Conservation (phyloP, 1,140 invertebrate genomes). For the Pygmarrhopalites habei region DNA sequence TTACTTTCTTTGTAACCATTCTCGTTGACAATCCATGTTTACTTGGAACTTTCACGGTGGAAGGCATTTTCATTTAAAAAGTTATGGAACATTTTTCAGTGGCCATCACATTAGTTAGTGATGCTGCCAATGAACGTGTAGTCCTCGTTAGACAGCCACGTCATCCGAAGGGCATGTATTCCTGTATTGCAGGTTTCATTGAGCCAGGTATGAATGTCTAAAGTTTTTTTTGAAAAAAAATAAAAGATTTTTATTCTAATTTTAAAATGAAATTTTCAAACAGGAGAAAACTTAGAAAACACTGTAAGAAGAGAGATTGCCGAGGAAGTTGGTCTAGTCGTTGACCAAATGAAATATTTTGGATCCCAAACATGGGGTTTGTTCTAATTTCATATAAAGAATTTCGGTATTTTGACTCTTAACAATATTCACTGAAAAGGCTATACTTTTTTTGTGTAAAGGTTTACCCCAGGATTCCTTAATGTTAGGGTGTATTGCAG, state of each 20-base stretch:
- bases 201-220: conserved; percentile 46
- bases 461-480: conserved; percentile 49
- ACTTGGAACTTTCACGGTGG: too few species aligned
- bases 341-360: conserved; percentile 49
- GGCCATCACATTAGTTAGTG: conserved; percentile 51
- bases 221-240: not conserved
- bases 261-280: conserved; percentile 31
- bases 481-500: conserved; percentile 52
- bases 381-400: too few species aligned
- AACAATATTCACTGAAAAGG: conserved; percentile 57
- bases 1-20: too few species aligned
- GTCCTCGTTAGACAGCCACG: conserved; percentile 50
- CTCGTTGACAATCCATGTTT: too few species aligned
- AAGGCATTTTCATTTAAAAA: too few species aligned
- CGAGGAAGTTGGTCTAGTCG: conserved; percentile 54
- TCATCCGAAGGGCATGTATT: conserved; percentile 51
- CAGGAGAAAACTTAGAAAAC: conserved; percentile 53
- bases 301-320: conserved; percentile 52
- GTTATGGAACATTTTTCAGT: too few species aligned
- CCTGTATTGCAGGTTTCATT: conserved; percentile 54
- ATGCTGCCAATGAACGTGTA: conserved; percentile 45
- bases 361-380: conserved; percentile 53
- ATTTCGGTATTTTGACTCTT: too few species aligned
- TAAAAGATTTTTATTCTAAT: not conserved
- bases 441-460: too few species aligned